Conservation (phyloP, 2,113 vertebrate species). For the Oxyura jamaicensis region DNA sequence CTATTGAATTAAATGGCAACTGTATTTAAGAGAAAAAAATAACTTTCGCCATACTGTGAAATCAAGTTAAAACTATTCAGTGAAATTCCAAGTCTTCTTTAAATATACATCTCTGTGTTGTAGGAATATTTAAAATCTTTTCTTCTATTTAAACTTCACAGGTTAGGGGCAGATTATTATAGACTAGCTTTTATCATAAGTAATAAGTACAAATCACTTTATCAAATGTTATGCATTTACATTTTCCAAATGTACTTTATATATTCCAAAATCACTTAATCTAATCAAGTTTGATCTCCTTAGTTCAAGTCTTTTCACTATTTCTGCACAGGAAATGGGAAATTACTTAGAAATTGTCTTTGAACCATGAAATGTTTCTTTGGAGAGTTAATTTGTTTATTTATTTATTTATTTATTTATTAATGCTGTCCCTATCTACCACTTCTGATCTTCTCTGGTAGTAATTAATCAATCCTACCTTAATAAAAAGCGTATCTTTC, state of each 20-base stretch:
- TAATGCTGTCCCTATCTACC: not conserved
- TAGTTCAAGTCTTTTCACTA: not conserved
- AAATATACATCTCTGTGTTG: not conserved
- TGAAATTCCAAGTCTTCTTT: not conserved
- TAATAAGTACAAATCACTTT: not conserved
- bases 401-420: not conserved
- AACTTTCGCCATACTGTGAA: not conserved
- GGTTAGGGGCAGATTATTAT: not conserved
- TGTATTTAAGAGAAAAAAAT: not conserved
- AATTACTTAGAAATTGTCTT: not conserved
- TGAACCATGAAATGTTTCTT: not conserved
- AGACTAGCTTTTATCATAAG: not conserved
- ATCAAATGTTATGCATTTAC: not conserved
- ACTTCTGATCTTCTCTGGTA: not conserved
- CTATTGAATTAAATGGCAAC: not conserved
- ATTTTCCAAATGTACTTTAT: not conserved
- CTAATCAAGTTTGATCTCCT: not conserved
- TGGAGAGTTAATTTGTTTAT: fast-evolving
- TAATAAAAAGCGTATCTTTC: constrained; percentile 20
- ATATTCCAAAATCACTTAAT: not conserved
- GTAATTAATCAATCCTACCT: not conserved
- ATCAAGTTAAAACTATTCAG: not conserved
- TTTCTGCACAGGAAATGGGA: not conserved
- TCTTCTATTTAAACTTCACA: not conserved
- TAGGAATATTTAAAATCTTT: not conserved